phyloP scores from a whole-genome alignment of 2,113 vertebrate species.

The Vicugna pacos region DNA sequence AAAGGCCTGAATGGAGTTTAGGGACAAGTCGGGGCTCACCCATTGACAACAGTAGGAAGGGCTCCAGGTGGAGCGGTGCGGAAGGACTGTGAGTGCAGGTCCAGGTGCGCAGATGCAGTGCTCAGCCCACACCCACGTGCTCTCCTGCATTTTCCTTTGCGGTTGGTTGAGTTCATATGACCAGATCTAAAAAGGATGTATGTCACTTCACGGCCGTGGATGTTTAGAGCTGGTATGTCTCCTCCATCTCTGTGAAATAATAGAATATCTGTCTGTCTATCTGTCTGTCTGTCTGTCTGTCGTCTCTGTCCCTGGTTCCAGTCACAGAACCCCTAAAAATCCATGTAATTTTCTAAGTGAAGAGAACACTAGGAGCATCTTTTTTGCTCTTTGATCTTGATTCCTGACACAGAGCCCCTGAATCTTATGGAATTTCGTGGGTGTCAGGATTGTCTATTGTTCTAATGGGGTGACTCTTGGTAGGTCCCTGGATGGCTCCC shows the following conservation, averaged over 20 bases:
- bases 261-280: neutral
- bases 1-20: neutral
- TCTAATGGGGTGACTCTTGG: neutral
- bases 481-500: neutral
- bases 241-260: neutral
- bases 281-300: too few relatives aligned
- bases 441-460: neutral
- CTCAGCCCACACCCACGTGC: too few relatives aligned
- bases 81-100: neutral
- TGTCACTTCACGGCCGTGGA: neutral
- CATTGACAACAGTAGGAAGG: neutral
- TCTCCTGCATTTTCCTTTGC: neutral
- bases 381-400: neutral
- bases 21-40: accelerated
- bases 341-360: neutral
- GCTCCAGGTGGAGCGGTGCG: neutral
- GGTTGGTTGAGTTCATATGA: neutral
- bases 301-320: neutral
- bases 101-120: neutral
- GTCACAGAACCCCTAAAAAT: neutral
- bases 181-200: neutral
- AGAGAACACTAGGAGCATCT: neutral
- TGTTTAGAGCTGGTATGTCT: neutral
- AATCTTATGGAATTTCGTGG: neutral
- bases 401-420: neutral